Conservation (phyloP, 2,113 vertebrate genomes). For the Acrocephalus kingi region DNA sequence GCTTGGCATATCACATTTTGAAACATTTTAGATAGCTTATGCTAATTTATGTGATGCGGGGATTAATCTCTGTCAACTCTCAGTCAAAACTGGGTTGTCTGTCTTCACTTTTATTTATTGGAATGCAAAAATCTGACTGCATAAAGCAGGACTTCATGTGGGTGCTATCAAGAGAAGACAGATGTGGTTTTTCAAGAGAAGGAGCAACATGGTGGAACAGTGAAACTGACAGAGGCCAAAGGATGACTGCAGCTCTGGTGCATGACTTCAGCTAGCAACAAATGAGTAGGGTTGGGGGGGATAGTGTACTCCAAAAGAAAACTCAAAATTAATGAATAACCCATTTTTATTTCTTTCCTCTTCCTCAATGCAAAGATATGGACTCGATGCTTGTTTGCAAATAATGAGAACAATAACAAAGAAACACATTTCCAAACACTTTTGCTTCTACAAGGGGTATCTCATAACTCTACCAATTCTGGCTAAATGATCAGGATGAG, state of each 20-base stretch:
- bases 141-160: background rate
- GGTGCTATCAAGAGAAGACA: background rate
- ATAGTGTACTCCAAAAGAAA: background rate
- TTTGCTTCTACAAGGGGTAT: background rate
- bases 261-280: background rate
- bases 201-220: background rate
- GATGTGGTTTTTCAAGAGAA: background rate
- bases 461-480: background rate
- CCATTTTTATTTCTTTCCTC: background rate
- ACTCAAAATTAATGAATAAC: background rate
- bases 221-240: background rate
- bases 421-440: background rate
- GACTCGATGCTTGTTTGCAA: background rate
- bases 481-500: background rate
- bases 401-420: background rate
- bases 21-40: background rate
- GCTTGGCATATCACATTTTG: background rate
- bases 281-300: background rate
- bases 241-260: background rate
- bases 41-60: background rate
- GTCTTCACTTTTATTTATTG: background rate
- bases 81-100: background rate
- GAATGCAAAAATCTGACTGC: background rate
- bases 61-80: background rate
- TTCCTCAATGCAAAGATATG: background rate